Base-by-base conservation (phyloP, 2,888 invertebrate genomes). In the Luperina testacea region DNA sequence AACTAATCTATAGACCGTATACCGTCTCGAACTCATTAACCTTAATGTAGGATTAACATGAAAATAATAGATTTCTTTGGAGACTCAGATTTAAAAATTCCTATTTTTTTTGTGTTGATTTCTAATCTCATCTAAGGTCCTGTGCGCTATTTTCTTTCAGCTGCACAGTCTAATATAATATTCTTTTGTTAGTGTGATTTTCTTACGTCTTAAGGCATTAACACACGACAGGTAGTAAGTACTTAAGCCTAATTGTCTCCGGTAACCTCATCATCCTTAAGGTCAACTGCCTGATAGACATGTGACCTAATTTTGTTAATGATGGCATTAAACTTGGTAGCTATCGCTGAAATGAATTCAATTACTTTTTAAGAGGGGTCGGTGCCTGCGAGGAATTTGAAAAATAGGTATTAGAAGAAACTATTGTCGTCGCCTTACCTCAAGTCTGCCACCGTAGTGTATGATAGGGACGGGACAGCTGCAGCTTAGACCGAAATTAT, bases 211-310 rank as follows among this genome's bases (percentile, higher is more conserved):
- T 51, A 17, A 63, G 11, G 63, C 63, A 63, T 81, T 81, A 5
- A 69, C 27, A 61, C n/a, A 45, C 11, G 48, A 38, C 78, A 83
- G 84, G 87, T 82, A 68, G 73, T 65, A 38, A 45, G 48, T 73
- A 69, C 57, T 72, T 72, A 57, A 48, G 53, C 27, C 48, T 75
- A 77, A 89, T 83, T 81, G 61, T 72, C 69, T 61, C 61, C 15
- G 45, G 65, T 82, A 80, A 77, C 75, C 73, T 80, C 78, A 75
- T 67, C 68, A 80, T 83, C 74, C 72, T 72, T 63, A 72, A 84
- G 90, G 88, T 90, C 87, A 91, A 91, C 88, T 90, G 82, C 72
- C 73, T 83, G 80, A 84, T 83, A 70, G 79, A 89, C 81, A 68
- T 83, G 82, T 85, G 87, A 81, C 84, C 84, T 82, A 75, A 85